A percentile compares a stretch with the other conserved stretches of the same genome.
Evolutionary conservation across 2,113 vertebrate species (phyloP).

Genomic region (Oriolus oriolus): DNA sequence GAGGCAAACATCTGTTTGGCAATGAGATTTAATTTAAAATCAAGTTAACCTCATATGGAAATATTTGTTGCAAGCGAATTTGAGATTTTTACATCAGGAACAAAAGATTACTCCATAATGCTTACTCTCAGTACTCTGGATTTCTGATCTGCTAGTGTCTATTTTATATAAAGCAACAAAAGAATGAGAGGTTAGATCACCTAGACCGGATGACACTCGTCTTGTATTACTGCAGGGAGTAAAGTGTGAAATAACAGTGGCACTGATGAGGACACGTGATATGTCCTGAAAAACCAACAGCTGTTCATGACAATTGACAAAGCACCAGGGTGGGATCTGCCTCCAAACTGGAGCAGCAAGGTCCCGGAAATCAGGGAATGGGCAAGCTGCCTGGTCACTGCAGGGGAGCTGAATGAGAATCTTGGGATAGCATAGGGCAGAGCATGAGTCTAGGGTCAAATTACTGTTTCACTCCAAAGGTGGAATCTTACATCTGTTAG

Average conservation of each 20-base stretch:
- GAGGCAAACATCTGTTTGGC: neutral
- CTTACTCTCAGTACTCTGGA: neutral
- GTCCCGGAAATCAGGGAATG: neutral
- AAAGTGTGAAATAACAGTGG: slow-evolving; percentile 41
- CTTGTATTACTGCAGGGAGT: neutral
- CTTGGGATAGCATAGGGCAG: neutral
- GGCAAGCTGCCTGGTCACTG: neutral
- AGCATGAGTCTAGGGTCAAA: accelerated
- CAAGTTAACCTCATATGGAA: neutral
- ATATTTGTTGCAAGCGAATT: neutral
- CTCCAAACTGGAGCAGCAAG: neutral
- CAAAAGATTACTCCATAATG: neutral
- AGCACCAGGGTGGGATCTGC: neutral
- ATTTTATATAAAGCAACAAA: neutral
- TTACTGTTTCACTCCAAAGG: neutral
- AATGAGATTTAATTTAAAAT: neutral
- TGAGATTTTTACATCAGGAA: neutral
- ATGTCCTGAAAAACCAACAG: slow-evolving; percentile 38
- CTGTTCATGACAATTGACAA: neutral
- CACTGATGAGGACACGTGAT: neutral
- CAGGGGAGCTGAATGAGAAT: neutral
- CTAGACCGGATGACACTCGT: neutral
- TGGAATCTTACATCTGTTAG: neutral
- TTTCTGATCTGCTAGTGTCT: neutral
- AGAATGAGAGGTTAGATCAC: neutral